Evolutionary conservation across 2,797 vertebrate species (phyloP).

Genomic region (Poeciliopsis infans): DNA sequence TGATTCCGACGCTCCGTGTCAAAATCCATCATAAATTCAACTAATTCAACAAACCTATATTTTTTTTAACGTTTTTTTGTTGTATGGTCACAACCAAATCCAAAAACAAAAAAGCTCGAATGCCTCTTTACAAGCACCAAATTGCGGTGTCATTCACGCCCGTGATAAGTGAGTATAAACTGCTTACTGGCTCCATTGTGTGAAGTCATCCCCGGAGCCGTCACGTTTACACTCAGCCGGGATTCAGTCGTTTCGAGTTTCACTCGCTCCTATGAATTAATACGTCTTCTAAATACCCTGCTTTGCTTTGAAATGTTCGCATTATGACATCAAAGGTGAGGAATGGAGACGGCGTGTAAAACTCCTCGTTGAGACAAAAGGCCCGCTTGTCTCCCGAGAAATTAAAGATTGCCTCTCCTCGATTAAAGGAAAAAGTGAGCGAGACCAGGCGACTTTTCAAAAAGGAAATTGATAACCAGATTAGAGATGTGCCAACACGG

Average conservation of each 20-base stretch:
- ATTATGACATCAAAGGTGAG: slow-evolving; percentile 4
- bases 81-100: neutral
- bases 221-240: slow-evolving; percentile 22
- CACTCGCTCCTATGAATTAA: slow-evolving; percentile 9
- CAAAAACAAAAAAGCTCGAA: neutral
- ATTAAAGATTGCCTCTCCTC: neutral
- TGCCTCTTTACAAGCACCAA: neutral
- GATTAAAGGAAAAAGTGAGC: slow-evolving; percentile 3
- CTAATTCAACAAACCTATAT: neutral
- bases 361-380: neutral
- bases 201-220: slow-evolving; percentile 21
- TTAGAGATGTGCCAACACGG: neutral
- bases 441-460: neutral
- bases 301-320: slow-evolving; percentile 6
- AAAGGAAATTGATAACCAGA: neutral
- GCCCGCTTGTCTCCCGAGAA: neutral
- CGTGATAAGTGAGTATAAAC: neutral
- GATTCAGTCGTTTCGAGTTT: slow-evolving; percentile 25
- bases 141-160: neutral
- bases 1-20: neutral
- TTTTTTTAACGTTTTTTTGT: neutral
- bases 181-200: slow-evolving; percentile 2
- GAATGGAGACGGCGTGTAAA: neutral
- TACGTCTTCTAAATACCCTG: slow-evolving; percentile 3
- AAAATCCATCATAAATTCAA: neutral